Evolutionary conservation across 2,888 invertebrate genomes (phyloP), one percentile per base, ranked within the genome.

Genomic region (Agriopis leucophaearia): DNA sequence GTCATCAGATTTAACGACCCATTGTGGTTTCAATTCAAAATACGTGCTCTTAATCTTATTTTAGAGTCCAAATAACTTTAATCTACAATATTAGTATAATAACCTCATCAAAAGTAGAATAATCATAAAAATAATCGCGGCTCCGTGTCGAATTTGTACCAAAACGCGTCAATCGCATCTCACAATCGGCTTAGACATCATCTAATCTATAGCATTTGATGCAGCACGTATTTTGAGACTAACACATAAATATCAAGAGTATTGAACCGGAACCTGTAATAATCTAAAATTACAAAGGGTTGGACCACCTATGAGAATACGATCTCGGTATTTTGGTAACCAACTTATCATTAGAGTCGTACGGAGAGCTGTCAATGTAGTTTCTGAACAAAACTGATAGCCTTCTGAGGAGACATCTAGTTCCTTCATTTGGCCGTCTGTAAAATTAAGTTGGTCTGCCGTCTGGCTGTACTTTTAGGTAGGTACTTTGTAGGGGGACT

Each of bases 261-360:
- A 56, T 51, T 18, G 40, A 64, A 60, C 55, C 56, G 64, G 60
- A 64, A 51, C 54, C 42, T 51, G 51, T 64, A 61, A 69, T 69
- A 60, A 56, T 60, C 48, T 69, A 56, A 67, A 63, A 69, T 69
- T 64, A 69, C 56, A 63, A 63, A 67, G 58, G 58, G 47, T 38
- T 47, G 45, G 60, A 64, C 64, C 68, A 64, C 64, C 68, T 56
- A 50, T 18, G 62, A 54, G 47, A 55, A 47, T 66, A 56, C 61
- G 45, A 16, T 57, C 27, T 35, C 40, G 35, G 51, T 5, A 61
- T 60, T 44, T 57, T 55, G 9, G n/a, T 13, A 10, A n/a, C n/a
- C 13, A n/a, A 47, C 8, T 8, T 16, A 16, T 9, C 0, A 16
- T 5, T 47, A 9, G 0, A 47, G 47, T 16, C 16, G 15, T 16